phyloP scores from a whole-genome alignment of 1,140 invertebrate species.

The Lucilia cuprina region DNA sequence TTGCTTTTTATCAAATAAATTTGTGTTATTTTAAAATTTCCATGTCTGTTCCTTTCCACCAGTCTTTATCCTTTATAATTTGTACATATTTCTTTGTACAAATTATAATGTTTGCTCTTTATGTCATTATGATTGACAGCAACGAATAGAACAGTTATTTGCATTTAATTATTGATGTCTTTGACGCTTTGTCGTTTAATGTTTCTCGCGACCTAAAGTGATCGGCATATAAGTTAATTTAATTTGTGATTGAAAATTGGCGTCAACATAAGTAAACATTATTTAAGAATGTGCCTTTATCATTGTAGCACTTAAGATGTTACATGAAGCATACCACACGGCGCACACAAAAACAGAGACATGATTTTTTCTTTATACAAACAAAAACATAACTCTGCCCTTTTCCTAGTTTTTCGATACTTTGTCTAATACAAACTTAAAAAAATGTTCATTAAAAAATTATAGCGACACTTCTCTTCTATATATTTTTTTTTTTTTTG shows the following conservation, averaged over 20 bases:
- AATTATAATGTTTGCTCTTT: not conserved
- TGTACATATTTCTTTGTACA: not conserved
- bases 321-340: not conserved
- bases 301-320: not conserved
- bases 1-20: too few relatives aligned
- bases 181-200: not conserved
- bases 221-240: not conserved
- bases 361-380: too few relatives aligned
- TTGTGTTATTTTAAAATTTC: too few relatives aligned
- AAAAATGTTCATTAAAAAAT: constrained; percentile 11
- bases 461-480: not conserved
- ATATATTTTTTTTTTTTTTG: not conserved
- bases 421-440: not conserved
- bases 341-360: not conserved
- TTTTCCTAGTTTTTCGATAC: too few relatives aligned
- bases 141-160: not conserved
- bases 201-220: not conserved
- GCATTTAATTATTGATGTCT: constrained; percentile 14
- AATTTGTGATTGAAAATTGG: constrained; percentile 17
- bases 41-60: not conserved
- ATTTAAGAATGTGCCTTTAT: constrained; percentile 1
- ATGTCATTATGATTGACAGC: not conserved
- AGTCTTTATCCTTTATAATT: not conserved
- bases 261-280: constrained; percentile 17
- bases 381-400: too few relatives aligned